Evolutionary conservation across 2,797 vertebrate species (phyloP).

Genomic region (Enteromius fasciolatus): DNA sequence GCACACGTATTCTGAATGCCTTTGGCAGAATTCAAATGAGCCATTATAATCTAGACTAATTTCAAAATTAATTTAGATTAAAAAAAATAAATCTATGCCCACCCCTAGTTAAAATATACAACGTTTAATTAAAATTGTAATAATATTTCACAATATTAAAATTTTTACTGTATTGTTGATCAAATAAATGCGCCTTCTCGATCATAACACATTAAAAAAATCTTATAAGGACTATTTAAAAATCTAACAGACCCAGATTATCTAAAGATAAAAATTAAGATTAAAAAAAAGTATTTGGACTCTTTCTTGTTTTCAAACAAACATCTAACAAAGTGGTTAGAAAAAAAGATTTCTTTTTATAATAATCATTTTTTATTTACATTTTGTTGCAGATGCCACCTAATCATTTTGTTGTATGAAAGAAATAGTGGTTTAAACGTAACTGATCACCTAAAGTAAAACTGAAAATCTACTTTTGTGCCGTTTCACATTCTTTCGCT

Average conservation of each 20-base stretch:
- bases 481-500: slow-evolving; percentile 2
- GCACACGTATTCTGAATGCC: too few relatives aligned
- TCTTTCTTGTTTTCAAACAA: not conserved
- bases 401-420: not conserved
- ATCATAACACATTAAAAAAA: not conserved
- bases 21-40: too few relatives aligned
- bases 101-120: not conserved
- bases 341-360: too few relatives aligned
- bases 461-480: not conserved
- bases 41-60: too few relatives aligned
- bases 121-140: not conserved
- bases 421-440: not conserved
- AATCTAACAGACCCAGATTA: too few relatives aligned
- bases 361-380: too few relatives aligned
- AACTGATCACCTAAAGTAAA: not conserved
- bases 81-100: too few relatives aligned
- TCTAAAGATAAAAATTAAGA: not conserved
- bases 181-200: not conserved
- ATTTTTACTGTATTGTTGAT: not conserved
- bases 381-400: not conserved
- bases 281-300: not conserved
- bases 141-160: not conserved
- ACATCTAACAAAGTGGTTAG: not conserved
- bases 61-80: too few relatives aligned
- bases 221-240: not conserved